A percentile compares a stretch with the other conserved stretches of the same genome.
phyloP scores from a whole-genome alignment of 92 coral and sea anemone species.

The Zoanthus sansibaricus region DNA sequence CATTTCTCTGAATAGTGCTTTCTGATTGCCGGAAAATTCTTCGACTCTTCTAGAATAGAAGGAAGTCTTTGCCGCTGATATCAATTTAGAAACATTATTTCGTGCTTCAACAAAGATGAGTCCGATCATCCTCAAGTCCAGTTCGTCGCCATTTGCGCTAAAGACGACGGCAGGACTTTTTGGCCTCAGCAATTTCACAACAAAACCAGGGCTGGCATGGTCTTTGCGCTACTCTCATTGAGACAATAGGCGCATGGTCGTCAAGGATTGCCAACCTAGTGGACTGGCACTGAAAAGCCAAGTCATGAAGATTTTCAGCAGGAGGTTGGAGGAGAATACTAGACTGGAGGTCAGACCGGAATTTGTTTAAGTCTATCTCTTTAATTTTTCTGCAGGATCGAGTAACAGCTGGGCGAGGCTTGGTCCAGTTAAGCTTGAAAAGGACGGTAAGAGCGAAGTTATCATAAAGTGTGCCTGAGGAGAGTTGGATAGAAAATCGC shows the following conservation, averaged over 20 bases:
- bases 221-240: too few species aligned
- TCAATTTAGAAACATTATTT: not conserved
- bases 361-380: not conserved
- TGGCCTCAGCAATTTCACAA: slow-evolving; percentile 21
- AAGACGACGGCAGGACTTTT: not conserved
- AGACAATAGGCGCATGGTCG: not conserved
- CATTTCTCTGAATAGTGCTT: not conserved
- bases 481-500: not conserved
- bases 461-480: not conserved
- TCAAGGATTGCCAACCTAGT: not conserved
- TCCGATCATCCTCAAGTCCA: slow-evolving; percentile 10
- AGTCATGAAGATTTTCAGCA: slow-evolving; percentile 2
- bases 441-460: not conserved
- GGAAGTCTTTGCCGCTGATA: slow-evolving; percentile 1
- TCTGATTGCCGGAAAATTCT: not conserved
- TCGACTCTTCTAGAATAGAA: not conserved
- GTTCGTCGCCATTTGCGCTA: slow-evolving; percentile 16
- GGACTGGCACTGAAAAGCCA: slow-evolving; percentile 13
- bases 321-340: slow-evolving; percentile 15
- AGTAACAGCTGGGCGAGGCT: not conserved
- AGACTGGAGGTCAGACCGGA: slow-evolving; percentile 22
- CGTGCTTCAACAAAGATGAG: not conserved
- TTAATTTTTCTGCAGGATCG: not conserved
- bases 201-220: not conserved
- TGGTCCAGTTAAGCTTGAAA: not conserved